phyloP scores from a whole-genome alignment of 1,140 invertebrate genomes.

The Pseudomyrmex flavicornis region DNA sequence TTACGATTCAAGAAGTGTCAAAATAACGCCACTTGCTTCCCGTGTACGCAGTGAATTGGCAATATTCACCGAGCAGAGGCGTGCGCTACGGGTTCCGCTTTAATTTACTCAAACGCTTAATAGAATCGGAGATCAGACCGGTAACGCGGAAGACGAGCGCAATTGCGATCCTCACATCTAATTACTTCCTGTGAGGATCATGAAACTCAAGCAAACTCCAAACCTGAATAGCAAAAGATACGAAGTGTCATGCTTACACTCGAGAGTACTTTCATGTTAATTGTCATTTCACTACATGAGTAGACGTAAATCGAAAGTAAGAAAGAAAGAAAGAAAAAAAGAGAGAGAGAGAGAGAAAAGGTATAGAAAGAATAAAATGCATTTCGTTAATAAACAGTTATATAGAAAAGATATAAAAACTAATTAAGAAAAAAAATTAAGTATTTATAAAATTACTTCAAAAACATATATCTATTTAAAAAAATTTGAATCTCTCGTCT shows the following conservation, averaged over 20 bases:
- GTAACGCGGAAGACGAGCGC: conserved; percentile 42
- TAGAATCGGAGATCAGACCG: conserved; percentile 22
- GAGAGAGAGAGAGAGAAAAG: too few species aligned
- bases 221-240: conserved; percentile 61
- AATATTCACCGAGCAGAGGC: background rate
- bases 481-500: background rate
- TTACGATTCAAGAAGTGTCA: background rate
- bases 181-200: conserved; percentile 64
- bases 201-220: conserved; percentile 60
- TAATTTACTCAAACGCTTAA: conserved; percentile 18
- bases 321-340: background rate
- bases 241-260: conserved; percentile 55
- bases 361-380: too few species aligned
- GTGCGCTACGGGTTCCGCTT: background rate
- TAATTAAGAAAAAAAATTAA: too few species aligned
- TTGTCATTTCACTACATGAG: conserved; percentile 57
- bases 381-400: too few species aligned
- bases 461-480: background rate
- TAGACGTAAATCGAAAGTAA: background rate
- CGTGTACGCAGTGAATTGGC: background rate
- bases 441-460: too few species aligned
- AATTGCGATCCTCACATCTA: conserved; percentile 63
- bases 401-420: too few species aligned
- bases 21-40: conserved; percentile 16
- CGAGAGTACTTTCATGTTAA: conserved; percentile 61